These are phyloP conservation scores for Gymnogyps californianus DNA, from an alignment of 2,113 vertebrate genomes.

Conservation along the genomic window DNA sequence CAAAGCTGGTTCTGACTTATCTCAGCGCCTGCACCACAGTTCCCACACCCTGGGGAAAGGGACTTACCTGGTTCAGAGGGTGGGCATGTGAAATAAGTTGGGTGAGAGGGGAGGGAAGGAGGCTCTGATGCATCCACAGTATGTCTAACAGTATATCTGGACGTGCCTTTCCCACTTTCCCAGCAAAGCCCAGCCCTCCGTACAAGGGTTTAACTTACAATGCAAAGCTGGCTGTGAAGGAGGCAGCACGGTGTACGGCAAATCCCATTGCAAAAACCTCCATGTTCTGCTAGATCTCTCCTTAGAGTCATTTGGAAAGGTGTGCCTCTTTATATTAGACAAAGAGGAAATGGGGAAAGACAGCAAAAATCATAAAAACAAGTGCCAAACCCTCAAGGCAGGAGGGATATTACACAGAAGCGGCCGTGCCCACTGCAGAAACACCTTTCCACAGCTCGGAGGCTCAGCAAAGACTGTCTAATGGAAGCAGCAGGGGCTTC, in stretches of 20 bases:
- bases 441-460: neutral
- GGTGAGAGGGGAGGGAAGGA: neutral
- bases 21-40: fast-evolving
- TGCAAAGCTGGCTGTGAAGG: neutral
- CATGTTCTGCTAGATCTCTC: neutral
- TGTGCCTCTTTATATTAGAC: neutral
- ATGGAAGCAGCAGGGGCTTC: neutral
- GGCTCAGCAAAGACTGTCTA: neutral
- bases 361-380: neutral
- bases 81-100: neutral
- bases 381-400: neutral
- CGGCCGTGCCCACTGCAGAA: neutral
- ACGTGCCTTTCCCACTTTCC: neutral
- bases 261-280: neutral
- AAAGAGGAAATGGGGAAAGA: neutral
- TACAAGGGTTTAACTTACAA: neutral
- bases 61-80: neutral
- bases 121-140: neutral
- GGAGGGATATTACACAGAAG: neutral
- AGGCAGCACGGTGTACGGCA: neutral
- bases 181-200: neutral
- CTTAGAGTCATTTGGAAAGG: neutral
- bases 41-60: neutral
- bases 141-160: neutral
- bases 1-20: neutral